Conservation (phyloP, 2,797 vertebrate genomes). For the Helostoma temminkii region DNA sequence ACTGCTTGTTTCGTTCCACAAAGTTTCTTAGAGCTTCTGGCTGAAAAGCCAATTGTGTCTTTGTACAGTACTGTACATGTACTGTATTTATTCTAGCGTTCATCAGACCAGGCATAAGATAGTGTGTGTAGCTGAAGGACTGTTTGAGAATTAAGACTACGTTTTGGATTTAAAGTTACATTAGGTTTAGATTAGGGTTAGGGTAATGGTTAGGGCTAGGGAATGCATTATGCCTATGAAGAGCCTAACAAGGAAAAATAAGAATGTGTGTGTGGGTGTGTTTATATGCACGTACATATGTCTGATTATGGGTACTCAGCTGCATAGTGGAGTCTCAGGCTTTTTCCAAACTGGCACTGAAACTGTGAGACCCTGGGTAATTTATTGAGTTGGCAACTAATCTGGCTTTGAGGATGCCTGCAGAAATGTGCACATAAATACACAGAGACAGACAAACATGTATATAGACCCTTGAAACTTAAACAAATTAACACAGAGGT, state of each 20-base stretch:
- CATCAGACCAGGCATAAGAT: too few relatives aligned
- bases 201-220: too few relatives aligned
- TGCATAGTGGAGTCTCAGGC: background rate
- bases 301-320: slow-evolving; percentile 1
- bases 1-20: slow-evolving; percentile 13
- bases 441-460: background rate
- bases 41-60: slow-evolving; percentile 9
- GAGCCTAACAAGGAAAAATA: too few relatives aligned
- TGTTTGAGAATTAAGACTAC: too few relatives aligned
- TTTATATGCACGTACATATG: too few relatives aligned
- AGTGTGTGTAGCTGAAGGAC: too few relatives aligned
- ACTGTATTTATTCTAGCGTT: slow-evolving; percentile 3
- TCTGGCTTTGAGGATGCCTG: slow-evolving; percentile 31
- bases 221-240: too few relatives aligned
- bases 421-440: slow-evolving; percentile 19
- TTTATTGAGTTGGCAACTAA: slow-evolving; percentile 50
- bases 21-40: slow-evolving; percentile 20
- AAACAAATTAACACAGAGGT: slow-evolving; percentile 5
- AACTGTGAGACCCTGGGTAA: slow-evolving; percentile 25
- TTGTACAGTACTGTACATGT: background rate
- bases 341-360: slow-evolving; percentile 36
- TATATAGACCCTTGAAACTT: background rate
- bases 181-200: too few relatives aligned
- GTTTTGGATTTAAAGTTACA: too few relatives aligned
- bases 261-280: slow-evolving; percentile 3